phyloP scores from a whole-genome alignment of 1,140 invertebrate genomes.

The Steinernema feltiae region DNA sequence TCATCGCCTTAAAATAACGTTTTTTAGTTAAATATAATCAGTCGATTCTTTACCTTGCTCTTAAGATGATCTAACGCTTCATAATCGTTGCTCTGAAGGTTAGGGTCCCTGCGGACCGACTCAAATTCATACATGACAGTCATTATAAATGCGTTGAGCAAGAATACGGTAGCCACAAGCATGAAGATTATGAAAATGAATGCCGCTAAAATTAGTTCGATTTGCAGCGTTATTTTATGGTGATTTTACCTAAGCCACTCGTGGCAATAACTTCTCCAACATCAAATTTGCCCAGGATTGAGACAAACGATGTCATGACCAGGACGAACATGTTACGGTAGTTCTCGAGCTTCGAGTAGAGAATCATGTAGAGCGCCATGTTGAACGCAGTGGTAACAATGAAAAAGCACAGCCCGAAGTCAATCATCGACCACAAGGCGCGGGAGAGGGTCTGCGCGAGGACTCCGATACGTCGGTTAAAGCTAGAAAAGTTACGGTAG shows the following conservation, averaged over 20 bases:
- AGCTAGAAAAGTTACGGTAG: slow-evolving; percentile 38
- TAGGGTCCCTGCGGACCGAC: slow-evolving; percentile 29
- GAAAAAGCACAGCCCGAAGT: slow-evolving; percentile 59
- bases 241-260: slow-evolving; percentile 53
- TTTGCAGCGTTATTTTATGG: not conserved
- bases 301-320: slow-evolving; percentile 62
- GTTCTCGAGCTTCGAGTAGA: slow-evolving; percentile 58
- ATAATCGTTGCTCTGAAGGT: slow-evolving; percentile 39
- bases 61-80: slow-evolving; percentile 33
- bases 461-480: slow-evolving; percentile 62
- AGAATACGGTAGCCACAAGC: slow-evolving; percentile 62
- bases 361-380: slow-evolving; percentile 62
- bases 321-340: slow-evolving; percentile 62
- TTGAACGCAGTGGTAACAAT: slow-evolving; percentile 59
- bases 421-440: slow-evolving; percentile 53
- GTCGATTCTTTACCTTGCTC: slow-evolving; percentile 27
- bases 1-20: slow-evolving; percentile 12
- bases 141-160: slow-evolving; percentile 65
- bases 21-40: not conserved
- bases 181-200: slow-evolving; percentile 63
- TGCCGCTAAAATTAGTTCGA: slow-evolving; percentile 58
- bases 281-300: slow-evolving; percentile 64
- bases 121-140: slow-evolving; percentile 64
- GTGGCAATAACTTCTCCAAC: slow-evolving; percentile 61
- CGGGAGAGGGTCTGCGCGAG: slow-evolving; percentile 58